phyloP scores from a whole-genome alignment of 2,797 vertebrate species.

The Trachurus trachurus region DNA sequence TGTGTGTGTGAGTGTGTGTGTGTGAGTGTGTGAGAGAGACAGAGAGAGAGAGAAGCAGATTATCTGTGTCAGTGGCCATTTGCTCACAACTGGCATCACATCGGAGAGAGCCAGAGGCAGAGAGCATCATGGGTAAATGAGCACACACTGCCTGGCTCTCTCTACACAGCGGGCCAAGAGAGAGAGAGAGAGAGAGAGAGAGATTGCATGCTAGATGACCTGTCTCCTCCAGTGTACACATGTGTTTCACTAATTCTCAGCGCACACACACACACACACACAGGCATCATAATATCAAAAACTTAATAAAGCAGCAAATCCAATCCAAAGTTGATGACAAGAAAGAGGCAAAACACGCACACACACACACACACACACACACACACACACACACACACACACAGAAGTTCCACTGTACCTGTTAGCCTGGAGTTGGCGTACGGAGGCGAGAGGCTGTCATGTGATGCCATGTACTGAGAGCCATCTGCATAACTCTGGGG shows the following conservation, averaged over 20 bases:
- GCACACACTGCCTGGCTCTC: slow-evolving; percentile 64
- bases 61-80: slow-evolving; percentile 87
- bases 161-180: slow-evolving; percentile 48
- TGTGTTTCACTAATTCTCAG: slow-evolving; percentile 50
- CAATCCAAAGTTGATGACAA: slow-evolving; percentile 12
- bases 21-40: slow-evolving; percentile 4
- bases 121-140: slow-evolving; percentile 82
- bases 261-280: slow-evolving; percentile 3
- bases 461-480: slow-evolving; percentile 93
- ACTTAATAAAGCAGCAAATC: slow-evolving; percentile 4
- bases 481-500: slow-evolving; percentile 93
- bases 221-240: slow-evolving; percentile 58
- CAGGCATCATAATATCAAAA: neutral
- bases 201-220: slow-evolving; percentile 67
- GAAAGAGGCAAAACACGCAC: slow-evolving; percentile 6
- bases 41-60: slow-evolving; percentile 66
- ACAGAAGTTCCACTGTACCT: slow-evolving; percentile 81
- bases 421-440: slow-evolving; percentile 94
- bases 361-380: slow-evolving; percentile 10
- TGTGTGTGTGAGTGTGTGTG: neutral
- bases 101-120: slow-evolving; percentile 78
- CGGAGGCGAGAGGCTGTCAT: slow-evolving; percentile 95
- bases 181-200: slow-evolving; percentile 25
- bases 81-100: slow-evolving; percentile 83
- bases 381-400: slow-evolving; percentile 32